Conservation (phyloP, 2,113 vertebrate genomes). For the Neopipo cinnamomea region DNA sequence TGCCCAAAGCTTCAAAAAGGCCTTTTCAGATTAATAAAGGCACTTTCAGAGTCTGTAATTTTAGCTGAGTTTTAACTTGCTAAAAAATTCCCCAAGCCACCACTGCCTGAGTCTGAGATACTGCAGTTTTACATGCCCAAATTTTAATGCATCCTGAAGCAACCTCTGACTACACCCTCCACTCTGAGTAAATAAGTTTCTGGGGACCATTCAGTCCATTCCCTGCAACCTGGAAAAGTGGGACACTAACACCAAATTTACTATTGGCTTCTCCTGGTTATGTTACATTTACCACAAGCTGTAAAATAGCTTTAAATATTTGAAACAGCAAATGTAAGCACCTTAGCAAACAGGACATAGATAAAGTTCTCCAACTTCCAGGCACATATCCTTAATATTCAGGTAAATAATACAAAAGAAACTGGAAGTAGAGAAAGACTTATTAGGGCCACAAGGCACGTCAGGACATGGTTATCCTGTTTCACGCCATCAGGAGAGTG, state of each 20-base stretch:
- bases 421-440: neutral
- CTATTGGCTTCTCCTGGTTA: neutral
- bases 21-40: neutral
- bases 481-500: neutral
- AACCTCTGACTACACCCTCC: neutral
- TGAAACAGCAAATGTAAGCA: neutral
- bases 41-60: neutral
- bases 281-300: neutral
- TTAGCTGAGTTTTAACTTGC: neutral
- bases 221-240: neutral
- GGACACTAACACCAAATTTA: neutral
- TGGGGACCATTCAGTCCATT: neutral
- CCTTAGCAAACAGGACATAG: neutral
- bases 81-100: neutral
- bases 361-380: neutral
- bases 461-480: neutral
- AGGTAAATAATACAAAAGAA: neutral
- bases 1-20: neutral
- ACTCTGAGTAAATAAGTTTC: neutral
- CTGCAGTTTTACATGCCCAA: neutral
- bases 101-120: neutral
- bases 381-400: neutral
- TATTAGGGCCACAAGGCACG: neutral
- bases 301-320: neutral
- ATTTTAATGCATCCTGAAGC: neutral